These are phyloP conservation scores for Actenoides lindsayi DNA, from an alignment of 2,113 vertebrate species.

Conservation along the genomic window DNA sequence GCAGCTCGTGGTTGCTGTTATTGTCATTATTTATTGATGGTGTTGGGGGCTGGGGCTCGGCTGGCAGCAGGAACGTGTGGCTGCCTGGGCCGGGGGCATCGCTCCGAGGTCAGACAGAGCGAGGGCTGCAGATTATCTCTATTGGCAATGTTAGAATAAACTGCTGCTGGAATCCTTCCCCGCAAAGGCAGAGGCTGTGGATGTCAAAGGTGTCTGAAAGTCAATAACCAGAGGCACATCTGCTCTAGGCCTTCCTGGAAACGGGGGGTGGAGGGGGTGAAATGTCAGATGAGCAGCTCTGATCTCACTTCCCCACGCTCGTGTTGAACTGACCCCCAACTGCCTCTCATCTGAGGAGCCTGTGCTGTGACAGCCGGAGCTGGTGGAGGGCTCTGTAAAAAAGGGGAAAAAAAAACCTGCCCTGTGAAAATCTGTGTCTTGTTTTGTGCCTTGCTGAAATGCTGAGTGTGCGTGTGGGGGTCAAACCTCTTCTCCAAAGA, in stretches of 20 bases:
- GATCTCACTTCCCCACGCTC: neutral
- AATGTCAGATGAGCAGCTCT: neutral
- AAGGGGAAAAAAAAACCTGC: accelerated
- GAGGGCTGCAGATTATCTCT: neutral
- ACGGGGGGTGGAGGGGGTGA: neutral
- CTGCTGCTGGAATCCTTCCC: neutral
- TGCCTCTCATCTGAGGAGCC: neutral
- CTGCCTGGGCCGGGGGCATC: neutral
- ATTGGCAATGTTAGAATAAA: neutral
- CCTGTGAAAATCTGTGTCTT: neutral
- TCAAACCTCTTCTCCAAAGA: neutral
- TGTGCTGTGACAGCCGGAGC: neutral
- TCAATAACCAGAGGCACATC: neutral
- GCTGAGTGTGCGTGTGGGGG: neutral
- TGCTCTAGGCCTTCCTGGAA: neutral
- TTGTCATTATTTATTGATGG: neutral
- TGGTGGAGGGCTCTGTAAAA: neutral
- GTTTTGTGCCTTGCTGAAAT: neutral
- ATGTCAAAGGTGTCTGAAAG: neutral
- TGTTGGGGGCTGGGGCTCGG: neutral
- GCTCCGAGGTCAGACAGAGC: neutral
- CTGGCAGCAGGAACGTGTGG: accelerated
- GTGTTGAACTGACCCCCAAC: accelerated
- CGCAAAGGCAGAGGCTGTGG: neutral
- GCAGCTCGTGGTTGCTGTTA: accelerated